Evolutionary conservation across 2,113 vertebrate genomes (phyloP).

Genomic region (Aleadryas rufinucha): DNA sequence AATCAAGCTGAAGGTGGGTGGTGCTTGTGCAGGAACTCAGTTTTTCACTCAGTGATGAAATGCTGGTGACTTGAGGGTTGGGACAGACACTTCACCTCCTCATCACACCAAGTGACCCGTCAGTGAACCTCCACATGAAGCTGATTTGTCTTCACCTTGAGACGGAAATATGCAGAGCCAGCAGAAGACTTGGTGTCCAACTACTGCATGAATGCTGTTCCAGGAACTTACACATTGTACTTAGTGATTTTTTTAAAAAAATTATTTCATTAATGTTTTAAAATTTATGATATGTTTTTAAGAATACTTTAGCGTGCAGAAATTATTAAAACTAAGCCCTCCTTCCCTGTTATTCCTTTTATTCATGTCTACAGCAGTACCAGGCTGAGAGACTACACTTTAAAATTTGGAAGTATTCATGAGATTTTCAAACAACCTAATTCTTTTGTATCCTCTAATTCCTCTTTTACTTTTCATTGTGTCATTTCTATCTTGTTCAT

Average conservation of each 20-base stretch:
- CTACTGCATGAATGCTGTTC: background rate
- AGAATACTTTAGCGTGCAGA: background rate
- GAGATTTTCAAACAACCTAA: background rate
- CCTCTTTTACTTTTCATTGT: background rate
- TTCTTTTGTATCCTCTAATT: background rate
- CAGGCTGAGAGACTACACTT: background rate
- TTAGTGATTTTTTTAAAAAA: background rate
- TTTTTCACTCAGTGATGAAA: background rate
- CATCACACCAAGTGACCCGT: background rate
- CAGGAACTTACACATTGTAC: background rate
- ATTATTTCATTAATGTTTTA: background rate
- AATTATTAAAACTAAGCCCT: background rate
- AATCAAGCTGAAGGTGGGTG: background rate
- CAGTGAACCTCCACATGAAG: background rate
- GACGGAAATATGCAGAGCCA: background rate
- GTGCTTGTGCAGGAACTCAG: background rate
- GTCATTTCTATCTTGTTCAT: background rate
- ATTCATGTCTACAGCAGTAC: background rate
- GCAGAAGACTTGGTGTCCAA: background rate
- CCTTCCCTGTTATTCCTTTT: background rate
- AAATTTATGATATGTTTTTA: background rate
- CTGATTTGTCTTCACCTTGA: background rate
- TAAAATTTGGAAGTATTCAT: background rate
- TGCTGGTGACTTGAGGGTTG: accelerated
- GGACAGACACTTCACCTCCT: background rate